These are phyloP conservation scores for Oeneis ivallda DNA, from an alignment of 2,888 invertebrate species.

Conservation along the genomic window DNA sequence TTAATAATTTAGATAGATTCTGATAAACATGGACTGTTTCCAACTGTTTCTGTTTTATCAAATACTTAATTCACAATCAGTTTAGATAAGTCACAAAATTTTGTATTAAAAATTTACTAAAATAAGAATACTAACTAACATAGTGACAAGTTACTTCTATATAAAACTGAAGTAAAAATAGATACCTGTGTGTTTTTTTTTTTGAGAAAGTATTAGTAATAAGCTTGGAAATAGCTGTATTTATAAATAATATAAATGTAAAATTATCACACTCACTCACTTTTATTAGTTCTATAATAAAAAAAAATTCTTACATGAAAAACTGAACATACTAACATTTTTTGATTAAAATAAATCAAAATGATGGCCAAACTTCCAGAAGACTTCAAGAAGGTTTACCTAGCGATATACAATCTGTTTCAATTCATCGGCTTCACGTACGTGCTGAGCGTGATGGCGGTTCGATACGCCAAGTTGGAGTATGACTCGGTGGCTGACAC, in stretches of 20 bases:
- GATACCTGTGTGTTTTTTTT: too few species aligned
- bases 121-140: too few species aligned
- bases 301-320: neutral
- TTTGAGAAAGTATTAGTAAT: too few species aligned
- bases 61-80: neutral
- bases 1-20: neutral
- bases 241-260: too few species aligned
- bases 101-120: neutral
- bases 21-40: neutral
- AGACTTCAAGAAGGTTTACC: conserved; percentile 90
- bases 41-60: neutral
- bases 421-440: conserved; percentile 94
- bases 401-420: conserved; percentile 93
- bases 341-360: conserved; percentile 1
- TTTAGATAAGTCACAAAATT: neutral
- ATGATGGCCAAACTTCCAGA: conserved; percentile 72
- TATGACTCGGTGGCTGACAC: conserved; percentile 85
- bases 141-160: too few species aligned
- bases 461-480: conserved; percentile 89
- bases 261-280: too few species aligned
- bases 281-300: neutral
- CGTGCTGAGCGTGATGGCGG: conserved; percentile 86
- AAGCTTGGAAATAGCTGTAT: too few species aligned
- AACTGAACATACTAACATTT: neutral
- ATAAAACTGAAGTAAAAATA: too few species aligned